Evolutionary conservation across 2,888 invertebrate species (phyloP), one percentile per base, ranked within the genome.

Genomic region (Yponomeuta evonymella): DNA sequence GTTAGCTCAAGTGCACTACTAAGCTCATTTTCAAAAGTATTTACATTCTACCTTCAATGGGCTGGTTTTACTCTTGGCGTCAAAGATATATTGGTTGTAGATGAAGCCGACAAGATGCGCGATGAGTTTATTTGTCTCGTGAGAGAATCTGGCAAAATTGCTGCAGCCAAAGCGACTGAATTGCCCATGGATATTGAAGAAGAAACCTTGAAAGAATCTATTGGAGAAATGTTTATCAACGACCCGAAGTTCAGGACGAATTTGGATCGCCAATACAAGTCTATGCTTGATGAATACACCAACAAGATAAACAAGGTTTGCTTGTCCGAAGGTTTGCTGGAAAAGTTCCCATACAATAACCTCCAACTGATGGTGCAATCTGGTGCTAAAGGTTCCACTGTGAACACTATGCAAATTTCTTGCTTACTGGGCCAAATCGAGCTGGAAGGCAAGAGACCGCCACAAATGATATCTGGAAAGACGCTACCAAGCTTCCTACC

Each of bases 341-440:
- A 95, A 74, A 94, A 95, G 77, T 99, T 99, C 82, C 99, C 99
- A 0, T 89, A 95, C 29, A 99, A 99, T 85, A 98, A 98, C 89
- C 93, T 99, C n/a, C 99, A 99, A 84, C 87, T 99, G 76, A 99
- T 99, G 99, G 98, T 99, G 0, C 95, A 97, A 79, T 98, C 99
- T 29, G 99, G 99, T 73, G 99, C 99, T 0, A 99, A 99, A 87
- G 99, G 99, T n/a, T 98, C 98, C 0, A 96, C 97, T 71, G 99
- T 99, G 0, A 99, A 99, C 83, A 97, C 98, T 77, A 98, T 98
- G 97, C 98, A 99, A 90, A 99, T 99, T 80, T 99, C 99, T 0
- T 98, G 98, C 86, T 93, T 98, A 58, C 93, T 99, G 12, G 99
- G 99, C 0, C 99, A 99, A 90, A 99, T 99, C 79, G 99, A 99